Evolutionary conservation across 2,888 invertebrate species (phyloP), one percentile per base, ranked within the genome.

Genomic region (Carabus problematicus): DNA sequence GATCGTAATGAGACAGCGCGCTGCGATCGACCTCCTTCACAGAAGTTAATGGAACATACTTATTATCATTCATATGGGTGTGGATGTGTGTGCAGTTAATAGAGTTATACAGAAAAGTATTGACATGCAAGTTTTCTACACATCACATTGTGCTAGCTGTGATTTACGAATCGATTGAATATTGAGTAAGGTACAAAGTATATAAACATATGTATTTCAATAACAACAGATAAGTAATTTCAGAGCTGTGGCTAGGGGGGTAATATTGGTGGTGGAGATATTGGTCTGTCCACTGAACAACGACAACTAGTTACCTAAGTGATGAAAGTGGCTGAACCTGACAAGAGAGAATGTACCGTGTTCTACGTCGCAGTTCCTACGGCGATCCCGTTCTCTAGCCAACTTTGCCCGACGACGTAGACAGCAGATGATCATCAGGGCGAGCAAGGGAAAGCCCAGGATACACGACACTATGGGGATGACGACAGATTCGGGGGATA

Each of bases 381-480:
- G 85, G 70, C 94, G 84, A 62, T 92, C 94, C 70, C 94, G 87
- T 79, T 94, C 93, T 67, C 94, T 83, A 9, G 94, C 94, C 77
- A 94, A 79, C 80, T 94, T 94, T 1, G 94, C 94, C 76, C 94
- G 85, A 76, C 92, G 86, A 70, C 94, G 84, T 72, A 95, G 85
- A 79, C 94, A 94, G 82, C 94, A 95, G 77, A 95, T 94, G 72
- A 95, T 91, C 73, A 94, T 87, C 70, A 95, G 85, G 2, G 94
- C 94, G 79, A 95, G 82, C 73, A 95, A 84, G 45, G 95, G 95
- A 78, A 95, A 95, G 70, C 94, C 94, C 77, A 95, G 88, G 79
- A 95, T 95, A 81, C 94, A 94, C 67, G 94, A 94, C 61, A 94
- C 91, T 75, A 94, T 94, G 52, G 94, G 94, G 74, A 94, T 90